A percentile compares a stretch with the other conserved stretches of the same genome.
Evolutionary conservation across 2,797 vertebrate species (phyloP).

Genomic region (Cyprinella venusta): DNA sequence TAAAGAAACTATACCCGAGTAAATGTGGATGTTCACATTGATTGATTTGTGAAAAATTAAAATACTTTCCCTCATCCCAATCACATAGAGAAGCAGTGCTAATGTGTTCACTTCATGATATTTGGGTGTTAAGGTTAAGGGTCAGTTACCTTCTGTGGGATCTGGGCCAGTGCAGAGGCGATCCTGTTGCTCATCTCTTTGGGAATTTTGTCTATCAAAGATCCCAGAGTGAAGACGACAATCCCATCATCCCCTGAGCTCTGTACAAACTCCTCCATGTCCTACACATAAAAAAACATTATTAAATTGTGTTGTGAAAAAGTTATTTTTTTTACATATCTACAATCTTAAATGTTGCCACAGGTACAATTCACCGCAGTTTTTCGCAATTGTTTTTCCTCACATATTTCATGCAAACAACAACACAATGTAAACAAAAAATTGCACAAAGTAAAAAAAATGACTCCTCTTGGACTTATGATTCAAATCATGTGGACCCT

Average conservation of each 20-base stretch:
- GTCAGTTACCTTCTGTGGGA: constrained; percentile 88
- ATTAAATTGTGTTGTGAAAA: background rate
- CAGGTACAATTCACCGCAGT: too few relatives aligned
- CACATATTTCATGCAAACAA: too few relatives aligned
- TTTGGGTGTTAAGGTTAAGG: background rate
- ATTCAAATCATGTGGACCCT: too few relatives aligned
- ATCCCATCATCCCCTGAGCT: constrained; percentile 88
- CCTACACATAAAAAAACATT: constrained; percentile 68
- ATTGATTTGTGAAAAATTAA: background rate
- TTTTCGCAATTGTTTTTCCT: too few relatives aligned
- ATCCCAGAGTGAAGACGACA: constrained; percentile 88
- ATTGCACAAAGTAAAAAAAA: too few relatives aligned
- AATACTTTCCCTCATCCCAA: background rate
- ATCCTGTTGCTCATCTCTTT: constrained; percentile 82
- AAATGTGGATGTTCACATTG: background rate
- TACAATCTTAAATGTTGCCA: background rate
- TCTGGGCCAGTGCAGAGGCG: constrained; percentile 85
- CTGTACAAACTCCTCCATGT: constrained; percentile 91
- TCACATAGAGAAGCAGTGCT: background rate
- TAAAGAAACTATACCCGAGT: background rate
- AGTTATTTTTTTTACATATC: background rate
- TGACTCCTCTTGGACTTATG: too few relatives aligned
- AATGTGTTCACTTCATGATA: background rate
- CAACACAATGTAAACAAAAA: background rate
- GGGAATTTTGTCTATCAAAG: constrained; percentile 83